Conservation (phyloP, 2,888 invertebrate species). For the Myopa tessellatipennis region DNA sequence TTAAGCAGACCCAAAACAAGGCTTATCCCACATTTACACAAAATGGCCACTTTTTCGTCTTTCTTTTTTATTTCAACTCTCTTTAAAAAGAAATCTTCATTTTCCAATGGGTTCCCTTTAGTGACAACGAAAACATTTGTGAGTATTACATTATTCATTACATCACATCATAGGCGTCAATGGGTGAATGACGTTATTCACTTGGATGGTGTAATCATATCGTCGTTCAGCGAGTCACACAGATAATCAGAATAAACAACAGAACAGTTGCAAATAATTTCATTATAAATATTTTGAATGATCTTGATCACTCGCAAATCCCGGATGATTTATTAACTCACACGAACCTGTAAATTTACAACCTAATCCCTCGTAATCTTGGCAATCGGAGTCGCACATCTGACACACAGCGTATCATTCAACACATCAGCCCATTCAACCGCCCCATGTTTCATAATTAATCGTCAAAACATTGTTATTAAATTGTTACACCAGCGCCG, state of each 20-base stretch:
- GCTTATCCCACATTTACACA: too few species aligned
- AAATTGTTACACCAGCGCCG: constrained; percentile 28
- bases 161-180: too few species aligned
- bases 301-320: constrained; percentile 29
- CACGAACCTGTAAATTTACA: constrained; percentile 34
- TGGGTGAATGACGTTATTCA: too few species aligned
- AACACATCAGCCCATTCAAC: constrained; percentile 23
- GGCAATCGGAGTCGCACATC: constrained; percentile 35
- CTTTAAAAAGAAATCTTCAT: too few species aligned
- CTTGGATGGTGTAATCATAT: neutral
- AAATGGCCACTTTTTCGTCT: too few species aligned
- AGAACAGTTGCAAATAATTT: constrained; percentile 31
- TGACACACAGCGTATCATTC: constrained; percentile 29
- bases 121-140: too few species aligned
- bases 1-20: too few species aligned
- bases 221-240: neutral
- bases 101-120: too few species aligned
- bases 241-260: neutral
- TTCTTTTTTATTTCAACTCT: too few species aligned
- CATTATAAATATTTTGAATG: constrained; percentile 29
- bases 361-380: constrained; percentile 36
- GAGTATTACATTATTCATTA: too few species aligned
- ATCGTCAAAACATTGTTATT: constrained; percentile 46
- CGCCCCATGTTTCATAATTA: constrained; percentile 51
- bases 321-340: constrained; percentile 39